phyloP scores from a whole-genome alignment of 2,113 vertebrate species.

The Xerus inauris region DNA sequence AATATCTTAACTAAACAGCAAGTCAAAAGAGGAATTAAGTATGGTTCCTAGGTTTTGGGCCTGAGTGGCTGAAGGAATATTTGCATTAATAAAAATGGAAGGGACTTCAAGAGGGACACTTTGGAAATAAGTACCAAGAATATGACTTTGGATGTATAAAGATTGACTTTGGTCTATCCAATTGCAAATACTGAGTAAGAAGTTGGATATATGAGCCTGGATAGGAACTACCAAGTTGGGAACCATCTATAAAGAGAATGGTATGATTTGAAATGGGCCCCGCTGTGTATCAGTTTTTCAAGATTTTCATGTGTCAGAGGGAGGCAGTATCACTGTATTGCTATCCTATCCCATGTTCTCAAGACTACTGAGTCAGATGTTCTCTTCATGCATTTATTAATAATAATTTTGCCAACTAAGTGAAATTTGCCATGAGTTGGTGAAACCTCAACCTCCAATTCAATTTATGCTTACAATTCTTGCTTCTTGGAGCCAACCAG shows the following conservation, averaged over 20 bases:
- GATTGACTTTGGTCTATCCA: neutral
- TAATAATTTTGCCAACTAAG: neutral
- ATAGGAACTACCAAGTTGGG: neutral
- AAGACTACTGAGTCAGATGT: neutral
- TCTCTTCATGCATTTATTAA: neutral
- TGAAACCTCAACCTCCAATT: neutral
- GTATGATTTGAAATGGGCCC: neutral
- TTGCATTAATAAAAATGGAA: neutral
- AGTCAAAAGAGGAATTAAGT: neutral
- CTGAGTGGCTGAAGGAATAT: neutral
- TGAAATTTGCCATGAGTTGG: neutral
- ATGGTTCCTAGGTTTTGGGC: neutral
- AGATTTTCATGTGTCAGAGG: neutral
- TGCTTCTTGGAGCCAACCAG: neutral
- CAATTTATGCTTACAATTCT: neutral
- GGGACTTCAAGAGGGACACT: neutral
- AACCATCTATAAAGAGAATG: neutral
- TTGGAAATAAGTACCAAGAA: neutral
- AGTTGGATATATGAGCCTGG: neutral
- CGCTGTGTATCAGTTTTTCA: neutral
- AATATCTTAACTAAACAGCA: neutral
- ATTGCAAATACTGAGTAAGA: neutral
- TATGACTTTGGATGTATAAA: neutral
- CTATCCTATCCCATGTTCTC: neutral
- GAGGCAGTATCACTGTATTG: neutral